These are phyloP conservation scores for Taenaris catops DNA, from an alignment of 2,888 invertebrate genomes.

Conservation along the genomic window DNA sequence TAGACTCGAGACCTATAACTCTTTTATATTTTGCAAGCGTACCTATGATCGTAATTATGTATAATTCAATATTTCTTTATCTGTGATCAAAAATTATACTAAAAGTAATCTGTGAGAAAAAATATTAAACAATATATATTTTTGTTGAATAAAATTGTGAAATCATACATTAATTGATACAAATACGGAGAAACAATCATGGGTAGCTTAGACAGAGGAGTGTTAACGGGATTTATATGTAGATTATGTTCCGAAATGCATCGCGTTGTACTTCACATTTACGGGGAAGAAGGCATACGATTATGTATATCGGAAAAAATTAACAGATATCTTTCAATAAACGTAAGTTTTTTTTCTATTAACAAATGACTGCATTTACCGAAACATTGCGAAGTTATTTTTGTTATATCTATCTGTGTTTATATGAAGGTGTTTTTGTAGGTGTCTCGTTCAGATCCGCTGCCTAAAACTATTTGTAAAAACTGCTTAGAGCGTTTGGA, in stretches of 20 bases:
- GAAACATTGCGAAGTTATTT: too few species aligned
- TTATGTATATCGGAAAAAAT: constrained; percentile 89
- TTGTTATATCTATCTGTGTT: neutral
- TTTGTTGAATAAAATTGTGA: too few species aligned
- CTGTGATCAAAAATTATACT: too few species aligned
- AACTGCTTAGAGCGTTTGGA: constrained; percentile 80
- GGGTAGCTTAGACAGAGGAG: constrained; percentile 91
- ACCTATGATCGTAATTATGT: too few species aligned
- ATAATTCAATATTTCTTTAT: too few species aligned
- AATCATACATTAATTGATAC: too few species aligned
- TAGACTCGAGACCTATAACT: too few species aligned
- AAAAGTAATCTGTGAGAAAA: too few species aligned
- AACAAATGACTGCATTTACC: too few species aligned
- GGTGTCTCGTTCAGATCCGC: constrained; percentile 82
- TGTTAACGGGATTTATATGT: constrained; percentile 91
- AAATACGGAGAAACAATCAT: constrained; percentile 54
- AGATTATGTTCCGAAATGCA: constrained; percentile 93
- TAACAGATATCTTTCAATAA: constrained; percentile 88
- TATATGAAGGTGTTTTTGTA: constrained; percentile 34
- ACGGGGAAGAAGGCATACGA: constrained; percentile 88
- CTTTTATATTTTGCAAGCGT: too few species aligned
- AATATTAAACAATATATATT: too few species aligned
- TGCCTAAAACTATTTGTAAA: constrained; percentile 85
- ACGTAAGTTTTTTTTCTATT: constrained; percentile 81
- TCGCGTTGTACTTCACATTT: constrained; percentile 90